Conservation (phyloP, 1,140 invertebrate genomes). For the Homarus americanus region DNA sequence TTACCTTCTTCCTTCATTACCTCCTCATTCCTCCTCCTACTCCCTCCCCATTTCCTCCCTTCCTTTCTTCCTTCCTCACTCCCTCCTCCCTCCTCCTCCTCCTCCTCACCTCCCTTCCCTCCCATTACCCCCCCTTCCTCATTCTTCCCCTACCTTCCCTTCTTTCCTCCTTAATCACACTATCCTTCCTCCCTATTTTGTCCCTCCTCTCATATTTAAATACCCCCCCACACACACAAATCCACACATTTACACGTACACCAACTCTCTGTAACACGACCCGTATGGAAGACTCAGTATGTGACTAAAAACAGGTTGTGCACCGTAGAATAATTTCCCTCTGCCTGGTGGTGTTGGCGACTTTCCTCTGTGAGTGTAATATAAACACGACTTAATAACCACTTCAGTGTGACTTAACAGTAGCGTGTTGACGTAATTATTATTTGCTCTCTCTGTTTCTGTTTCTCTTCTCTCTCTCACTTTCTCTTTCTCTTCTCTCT, state of each 20-base stretch:
- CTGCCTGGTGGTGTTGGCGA: neutral
- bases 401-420: too few species aligned
- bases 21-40: too few species aligned
- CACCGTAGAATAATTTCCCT: neutral
- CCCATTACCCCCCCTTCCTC: too few species aligned
- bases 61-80: too few species aligned
- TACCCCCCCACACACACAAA: neutral
- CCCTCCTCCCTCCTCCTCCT: too few species aligned
- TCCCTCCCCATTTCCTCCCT: neutral
- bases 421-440: too few species aligned
- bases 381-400: too few species aligned
- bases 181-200: neutral
- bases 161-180: too few species aligned
- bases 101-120: too few species aligned
- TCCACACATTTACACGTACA: neutral
- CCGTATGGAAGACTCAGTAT: neutral
- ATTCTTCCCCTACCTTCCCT: too few species aligned
- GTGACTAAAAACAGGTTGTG: neutral
- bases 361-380: neutral
- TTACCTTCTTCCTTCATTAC: too few species aligned
- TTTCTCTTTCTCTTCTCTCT: conserved; percentile 5
- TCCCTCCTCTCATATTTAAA: neutral
- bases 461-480: neutral
- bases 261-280: too few species aligned
- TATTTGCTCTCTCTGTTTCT: neutral